Evolutionary conservation across 2,888 invertebrate species (phyloP), one percentile per base, ranked within the genome.

Genomic region (Furcula furcula): DNA sequence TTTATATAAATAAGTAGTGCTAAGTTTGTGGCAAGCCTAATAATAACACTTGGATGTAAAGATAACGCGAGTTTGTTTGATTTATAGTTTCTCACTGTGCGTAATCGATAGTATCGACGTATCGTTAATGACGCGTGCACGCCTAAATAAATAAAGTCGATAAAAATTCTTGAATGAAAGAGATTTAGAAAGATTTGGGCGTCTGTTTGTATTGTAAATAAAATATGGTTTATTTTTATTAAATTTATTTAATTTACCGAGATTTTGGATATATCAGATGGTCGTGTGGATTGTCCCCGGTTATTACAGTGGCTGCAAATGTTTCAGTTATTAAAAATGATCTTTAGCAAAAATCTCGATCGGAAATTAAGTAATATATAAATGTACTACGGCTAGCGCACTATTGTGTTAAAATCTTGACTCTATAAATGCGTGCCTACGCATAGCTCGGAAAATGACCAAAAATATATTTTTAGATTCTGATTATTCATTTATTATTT

Each of bases 121-220:
- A 57, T 58, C 59, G 67, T 67, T 75, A 65, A 66, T 66, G 59
- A 64, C 63, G 56, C 56, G 59, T 61, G 63, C 60, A 68, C 56
- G 46, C 65, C 61, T 68, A 69, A 70, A 73, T 66, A 69, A 71
- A 76, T 65, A 73, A 44, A 52, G 33, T 40, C 15, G 50, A 66
- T 53, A 56, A 47, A 49, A 55, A 59, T 46, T 48, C 43, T 34
- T 59, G 53, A 58, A 52, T 50, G 18, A 32, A 29, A 50, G 45
- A 50, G 36, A 47, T 55, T 54, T 40, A 38, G 28, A 29, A 39
- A 51, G 39, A 51, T 41, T 57, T 65, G 54, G 56, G 59, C 42
- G 53, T 39, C 7, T 43, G 13, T 25, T 55, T 55, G 54, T 48
- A 46, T 47, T 50, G 48, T 49, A 42, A 54, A 59, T 55, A 49